These are phyloP conservation scores for Hydrochoerus hydrochaeris DNA, from an alignment of 2,113 vertebrate genomes.

Conservation along the genomic window DNA sequence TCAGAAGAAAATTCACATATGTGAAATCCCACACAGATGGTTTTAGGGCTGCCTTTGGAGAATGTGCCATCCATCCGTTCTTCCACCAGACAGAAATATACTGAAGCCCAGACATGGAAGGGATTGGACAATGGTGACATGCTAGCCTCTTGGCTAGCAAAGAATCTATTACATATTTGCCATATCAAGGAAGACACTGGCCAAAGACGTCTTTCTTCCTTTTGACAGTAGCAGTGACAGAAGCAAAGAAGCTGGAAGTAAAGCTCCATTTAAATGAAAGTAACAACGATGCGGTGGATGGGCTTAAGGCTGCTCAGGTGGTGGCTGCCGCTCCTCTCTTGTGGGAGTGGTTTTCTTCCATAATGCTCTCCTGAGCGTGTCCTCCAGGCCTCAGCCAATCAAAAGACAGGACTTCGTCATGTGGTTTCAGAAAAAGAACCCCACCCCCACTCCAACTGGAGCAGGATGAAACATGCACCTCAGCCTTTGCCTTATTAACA, in stretches of 20 bases:
- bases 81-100: neutral
- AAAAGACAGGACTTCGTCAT: slow-evolving; percentile 37
- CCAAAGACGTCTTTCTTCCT: neutral
- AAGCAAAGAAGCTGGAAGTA: neutral
- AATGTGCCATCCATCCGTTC: neutral
- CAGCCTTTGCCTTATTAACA: slow-evolving; percentile 71
- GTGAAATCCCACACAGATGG: neutral
- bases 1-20: neutral
- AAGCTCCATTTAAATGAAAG: neutral
- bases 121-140: neutral
- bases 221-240: neutral
- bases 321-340: neutral
- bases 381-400: neutral
- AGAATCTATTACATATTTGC: neutral
- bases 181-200: neutral
- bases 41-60: neutral
- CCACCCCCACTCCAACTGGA: slow-evolving; percentile 40
- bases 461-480: slow-evolving; percentile 40
- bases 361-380: neutral
- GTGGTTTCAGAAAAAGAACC: slow-evolving; percentile 57
- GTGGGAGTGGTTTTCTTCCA: neutral
- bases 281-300: neutral
- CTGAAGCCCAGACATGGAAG: neutral
- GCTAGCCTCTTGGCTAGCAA: neutral
- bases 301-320: neutral